Percentiles rank a stretch among this genome's conserved stretches.
phyloP scores from a whole-genome alignment of 1,140 invertebrate species.

The Brachionus paranguensis region DNA sequence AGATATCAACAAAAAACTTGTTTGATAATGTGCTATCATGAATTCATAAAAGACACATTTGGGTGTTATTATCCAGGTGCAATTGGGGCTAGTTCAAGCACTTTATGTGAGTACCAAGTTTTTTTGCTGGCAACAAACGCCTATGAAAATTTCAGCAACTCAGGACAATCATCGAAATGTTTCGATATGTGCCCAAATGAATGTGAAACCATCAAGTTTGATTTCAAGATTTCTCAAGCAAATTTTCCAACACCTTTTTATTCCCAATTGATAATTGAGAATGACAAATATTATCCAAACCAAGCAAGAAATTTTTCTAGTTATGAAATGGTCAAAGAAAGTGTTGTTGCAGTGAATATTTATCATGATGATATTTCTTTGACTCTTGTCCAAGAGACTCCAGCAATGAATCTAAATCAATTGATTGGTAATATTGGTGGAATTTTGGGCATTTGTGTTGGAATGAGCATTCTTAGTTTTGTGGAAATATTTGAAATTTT shows the following conservation, averaged over 20 bases:
- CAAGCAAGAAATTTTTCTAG: not conserved
- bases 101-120: not conserved
- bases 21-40: not conserved
- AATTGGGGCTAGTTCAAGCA: not conserved
- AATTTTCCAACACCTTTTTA: constrained; percentile 10
- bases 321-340: not conserved
- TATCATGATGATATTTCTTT: constrained; percentile 19
- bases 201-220: not conserved
- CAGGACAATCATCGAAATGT: not conserved
- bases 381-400: not conserved
- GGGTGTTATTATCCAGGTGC: not conserved
- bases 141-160: not conserved
- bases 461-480: not conserved
- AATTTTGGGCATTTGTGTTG: constrained; percentile 5
- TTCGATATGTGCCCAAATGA: not conserved
- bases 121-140: not conserved
- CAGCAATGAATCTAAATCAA: not conserved
- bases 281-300: not conserved
- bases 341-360: not conserved
- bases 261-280: not conserved
- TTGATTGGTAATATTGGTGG: not conserved
- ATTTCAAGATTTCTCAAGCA: not conserved
- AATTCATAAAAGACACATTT: not conserved
- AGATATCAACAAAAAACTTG: not conserved
- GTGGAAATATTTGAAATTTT: not conserved